A percentile compares a stretch with the other conserved stretches of the same genome.
Evolutionary conservation across 1,140 invertebrate species (phyloP).

Genomic region (Caenorhabditis inopinata): DNA sequence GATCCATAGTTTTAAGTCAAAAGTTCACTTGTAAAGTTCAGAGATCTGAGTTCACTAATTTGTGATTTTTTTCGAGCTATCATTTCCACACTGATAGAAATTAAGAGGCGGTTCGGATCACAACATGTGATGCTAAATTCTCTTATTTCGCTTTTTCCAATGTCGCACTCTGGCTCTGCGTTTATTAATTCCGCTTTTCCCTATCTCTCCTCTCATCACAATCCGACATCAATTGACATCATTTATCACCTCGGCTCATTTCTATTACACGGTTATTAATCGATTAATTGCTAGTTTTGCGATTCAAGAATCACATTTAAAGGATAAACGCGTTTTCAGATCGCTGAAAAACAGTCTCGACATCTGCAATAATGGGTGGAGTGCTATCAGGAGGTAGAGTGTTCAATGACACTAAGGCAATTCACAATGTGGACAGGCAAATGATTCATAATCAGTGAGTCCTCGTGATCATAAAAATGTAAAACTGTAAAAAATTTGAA

Average conservation of each 20-base stretch:
- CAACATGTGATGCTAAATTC: no score
- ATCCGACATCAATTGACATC: constrained; percentile 20
- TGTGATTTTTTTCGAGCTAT: no score
- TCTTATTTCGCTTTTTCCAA: not conserved
- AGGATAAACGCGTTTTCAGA: not conserved
- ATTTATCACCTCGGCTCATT: not conserved
- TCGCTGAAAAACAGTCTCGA: not conserved
- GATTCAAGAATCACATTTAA: no score
- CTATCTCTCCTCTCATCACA: not conserved
- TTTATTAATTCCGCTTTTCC: no score
- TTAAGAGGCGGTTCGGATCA: no score
- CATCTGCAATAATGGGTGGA: not conserved
- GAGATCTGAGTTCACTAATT: no score
- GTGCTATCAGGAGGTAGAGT: not conserved
- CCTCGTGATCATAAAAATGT: no score
- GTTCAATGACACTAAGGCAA: constrained; percentile 5
- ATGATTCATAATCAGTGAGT: constrained; percentile 27
- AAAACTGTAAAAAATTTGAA: no score
- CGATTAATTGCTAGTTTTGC: not conserved
- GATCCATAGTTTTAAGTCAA: no score
- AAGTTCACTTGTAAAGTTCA: no score
- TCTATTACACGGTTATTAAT: not conserved
- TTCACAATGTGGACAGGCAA: constrained; percentile 11
- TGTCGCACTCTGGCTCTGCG: not conserved
- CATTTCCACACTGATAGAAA: no score